phyloP scores from a whole-genome alignment of 2,113 vertebrate species.

The Antechinus stuartii region DNA sequence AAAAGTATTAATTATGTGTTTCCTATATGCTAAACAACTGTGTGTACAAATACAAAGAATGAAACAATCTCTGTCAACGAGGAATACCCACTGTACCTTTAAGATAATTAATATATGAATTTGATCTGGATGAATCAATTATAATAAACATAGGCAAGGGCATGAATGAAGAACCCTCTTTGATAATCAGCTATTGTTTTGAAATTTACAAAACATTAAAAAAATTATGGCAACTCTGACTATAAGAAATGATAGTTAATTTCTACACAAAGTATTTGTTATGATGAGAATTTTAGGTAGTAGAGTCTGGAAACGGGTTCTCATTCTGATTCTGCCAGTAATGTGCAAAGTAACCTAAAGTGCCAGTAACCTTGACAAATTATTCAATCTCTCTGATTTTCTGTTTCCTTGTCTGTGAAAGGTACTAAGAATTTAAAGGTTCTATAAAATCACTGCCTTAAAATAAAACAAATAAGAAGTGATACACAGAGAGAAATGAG shows the following conservation, averaged over 20 bases:
- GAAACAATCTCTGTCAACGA: background rate
- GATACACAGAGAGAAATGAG: background rate
- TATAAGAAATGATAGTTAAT: background rate
- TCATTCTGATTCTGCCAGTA: background rate
- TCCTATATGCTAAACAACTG: background rate
- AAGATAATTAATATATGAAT: background rate
- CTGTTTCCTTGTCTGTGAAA: slow-evolving; percentile 20
- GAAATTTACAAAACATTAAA: background rate
- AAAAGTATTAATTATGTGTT: background rate
- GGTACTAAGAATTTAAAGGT: background rate
- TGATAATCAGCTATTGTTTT: background rate
- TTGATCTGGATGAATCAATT: background rate
- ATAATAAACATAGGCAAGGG: background rate
- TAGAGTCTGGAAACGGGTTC: background rate
- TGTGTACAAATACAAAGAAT: background rate
- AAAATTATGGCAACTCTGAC: background rate
- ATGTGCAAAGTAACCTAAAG: background rate
- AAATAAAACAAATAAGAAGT: background rate
- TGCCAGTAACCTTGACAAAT: slow-evolving; percentile 13
- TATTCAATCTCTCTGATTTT: slow-evolving; percentile 26
- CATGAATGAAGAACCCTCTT: background rate
- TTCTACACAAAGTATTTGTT: background rate
- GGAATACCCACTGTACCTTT: background rate
- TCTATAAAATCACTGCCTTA: background rate
- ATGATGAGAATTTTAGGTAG: background rate